Evolutionary conservation across 2,888 invertebrate species (phyloP), one percentile per base, ranked within the genome.

Genomic region (Adelognathus sp.): DNA sequence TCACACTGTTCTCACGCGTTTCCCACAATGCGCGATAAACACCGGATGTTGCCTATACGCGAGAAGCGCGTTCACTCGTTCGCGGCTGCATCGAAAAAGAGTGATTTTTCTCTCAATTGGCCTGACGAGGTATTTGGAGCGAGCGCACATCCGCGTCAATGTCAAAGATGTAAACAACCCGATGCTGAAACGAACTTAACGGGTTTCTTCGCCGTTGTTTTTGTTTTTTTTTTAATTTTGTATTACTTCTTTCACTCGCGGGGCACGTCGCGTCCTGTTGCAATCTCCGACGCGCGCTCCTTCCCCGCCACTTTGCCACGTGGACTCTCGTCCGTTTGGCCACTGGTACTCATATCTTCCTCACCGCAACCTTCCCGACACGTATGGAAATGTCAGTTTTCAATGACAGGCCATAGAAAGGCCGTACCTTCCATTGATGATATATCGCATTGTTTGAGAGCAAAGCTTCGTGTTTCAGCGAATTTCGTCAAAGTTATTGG

Each of bases 291-390:
- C 11, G 61, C 46, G 56, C 72, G 39, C 27, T 70, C 64, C 61
- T 36, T 33, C n/a, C 50, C 52, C 64, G 52, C 50, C 36, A 50
- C 52, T 66, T 36, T 21, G 64, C 64, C 64, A 66, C 64, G 64
- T 66, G 64, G 64, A 66, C n/a, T 66, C 64, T 50, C 50, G 50
- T 52, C 36, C 64, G 36, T 52, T 9, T 66, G 36, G 64, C 36
- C 16, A 50, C 11, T 9, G 50, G 50, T 3, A 36, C 36, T 52
- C 29, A 36, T 21, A 21, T 66, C 18, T 11, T 14, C 50, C 16
- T 5, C 18, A 21, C 36, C 50, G 33, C 64, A 66, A 52, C 24
- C 46, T 50, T 50, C 46, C 11, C 46, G 46, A 4, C 46, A 11
- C 21, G 9, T n/a, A n/a, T n/a, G 11, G 5, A 9, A 21, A 50